phyloP scores from a whole-genome alignment of 2,113 vertebrate genomes.

The Cinclus cinclus region DNA sequence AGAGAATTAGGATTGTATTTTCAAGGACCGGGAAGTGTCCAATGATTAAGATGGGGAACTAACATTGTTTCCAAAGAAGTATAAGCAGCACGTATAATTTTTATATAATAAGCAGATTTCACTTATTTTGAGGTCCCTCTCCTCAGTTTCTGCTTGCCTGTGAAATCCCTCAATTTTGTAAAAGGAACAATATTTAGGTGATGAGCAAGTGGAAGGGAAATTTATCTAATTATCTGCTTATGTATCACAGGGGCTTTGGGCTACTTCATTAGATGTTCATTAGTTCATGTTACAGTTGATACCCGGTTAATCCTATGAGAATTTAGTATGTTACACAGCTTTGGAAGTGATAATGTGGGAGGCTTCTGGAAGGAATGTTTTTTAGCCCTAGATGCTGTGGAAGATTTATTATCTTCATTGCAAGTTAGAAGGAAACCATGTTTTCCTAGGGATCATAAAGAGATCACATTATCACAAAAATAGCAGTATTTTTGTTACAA shows the following conservation, averaged over 20 bases:
- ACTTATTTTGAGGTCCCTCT: not conserved
- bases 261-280: conserved; percentile 50
- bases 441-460: not conserved
- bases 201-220: conserved; percentile 3
- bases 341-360: conserved; percentile 9
- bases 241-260: not conserved
- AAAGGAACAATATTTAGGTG: not conserved
- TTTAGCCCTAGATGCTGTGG: not conserved
- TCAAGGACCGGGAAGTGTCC: not conserved
- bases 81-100: not conserved
- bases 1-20: not conserved
- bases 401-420: not conserved
- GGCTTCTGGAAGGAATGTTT: not conserved
- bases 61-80: not conserved
- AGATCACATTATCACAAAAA: not conserved
- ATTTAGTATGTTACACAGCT: conserved; percentile 10
- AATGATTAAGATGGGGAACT: not conserved
- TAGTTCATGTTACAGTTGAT: conserved; percentile 66
- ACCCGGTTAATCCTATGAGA: conserved; percentile 33
- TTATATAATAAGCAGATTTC: not conserved
- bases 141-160: not conserved
- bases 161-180: not conserved
- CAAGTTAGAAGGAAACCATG: not conserved
- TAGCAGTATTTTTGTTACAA: not conserved
- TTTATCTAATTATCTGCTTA: not conserved